Evolutionary conservation across 2,888 invertebrate genomes (phyloP), one percentile per base, ranked within the genome.

Genomic region (Drosophila ustulata): DNA sequence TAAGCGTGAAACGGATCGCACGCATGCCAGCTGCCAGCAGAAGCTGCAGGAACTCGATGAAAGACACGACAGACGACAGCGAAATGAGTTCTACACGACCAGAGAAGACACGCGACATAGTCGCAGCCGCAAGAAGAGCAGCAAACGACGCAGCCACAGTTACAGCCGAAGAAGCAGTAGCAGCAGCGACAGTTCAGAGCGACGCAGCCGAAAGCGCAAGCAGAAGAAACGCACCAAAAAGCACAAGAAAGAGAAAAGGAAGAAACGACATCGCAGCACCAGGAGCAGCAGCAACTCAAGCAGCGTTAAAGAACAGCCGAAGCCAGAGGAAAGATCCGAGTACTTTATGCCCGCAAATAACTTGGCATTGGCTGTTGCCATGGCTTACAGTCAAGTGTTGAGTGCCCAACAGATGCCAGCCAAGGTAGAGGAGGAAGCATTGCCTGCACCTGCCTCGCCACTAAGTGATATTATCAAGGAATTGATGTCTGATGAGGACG

Each of bases 31-130:
- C 45, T 91, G 91, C 32, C 68, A 70, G 3, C 65, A 63, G 7
- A 91, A 90, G 66, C 71, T 91, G 0, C 66, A 61, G 34, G 91
- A 91, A 57, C 59, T 91, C 11, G 84, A 91, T 37, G 75, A 78
- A 3, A 73, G 69, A 23, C 30, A 80, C 3, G 67, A 73, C 9
- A 57, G 66, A 8, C 70, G 79, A 0, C 71, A 64, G 25, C 45
- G 58, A 3, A 79, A 80, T 49, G 50, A 53, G 7, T 80, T 72
- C 13, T 83, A 75, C n/a, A 78, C 45, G 13, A 7, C 4, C 5
- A 43, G 46, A 11, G 58, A 50, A 2, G 5, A 34, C 18, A 11
- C 18, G 6, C 43, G 11, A n/a, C 58, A 58, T 37, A 65, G 56
- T 4, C 61, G 43, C 3, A 39, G 52, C 23, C 66, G 47, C 13